Conservation (phyloP, 2,113 vertebrate species). For the Calyptommatus sinebrachiatus region DNA sequence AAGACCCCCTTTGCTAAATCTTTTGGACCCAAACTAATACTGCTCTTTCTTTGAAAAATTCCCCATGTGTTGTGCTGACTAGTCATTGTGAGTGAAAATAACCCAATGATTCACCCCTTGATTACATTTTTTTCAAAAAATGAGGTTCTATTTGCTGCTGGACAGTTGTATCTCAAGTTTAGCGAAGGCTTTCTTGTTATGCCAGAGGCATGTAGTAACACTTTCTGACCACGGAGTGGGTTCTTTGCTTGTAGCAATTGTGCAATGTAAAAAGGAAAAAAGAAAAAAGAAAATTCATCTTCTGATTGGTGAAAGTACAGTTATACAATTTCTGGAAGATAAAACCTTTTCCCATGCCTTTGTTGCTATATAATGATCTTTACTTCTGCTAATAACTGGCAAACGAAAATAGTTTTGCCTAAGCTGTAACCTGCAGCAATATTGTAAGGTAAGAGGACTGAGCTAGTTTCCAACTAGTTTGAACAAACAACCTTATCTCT, state of each 20-base stretch:
- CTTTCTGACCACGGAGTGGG: constrained; percentile 49
- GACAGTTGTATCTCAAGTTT: neutral
- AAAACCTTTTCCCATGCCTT: constrained; percentile 55
- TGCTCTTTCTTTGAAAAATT: too few species aligned
- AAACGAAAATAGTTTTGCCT: neutral
- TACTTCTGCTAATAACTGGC: neutral
- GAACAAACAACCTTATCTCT: fast-evolving
- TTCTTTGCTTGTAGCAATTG: constrained; percentile 35
- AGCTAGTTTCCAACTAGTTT: fast-evolving
- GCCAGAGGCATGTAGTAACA: constrained; percentile 44
- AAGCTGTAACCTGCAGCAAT: neutral
- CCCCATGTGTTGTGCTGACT: neutral
- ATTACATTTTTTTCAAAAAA: too few species aligned
- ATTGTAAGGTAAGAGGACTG: constrained; percentile 52
- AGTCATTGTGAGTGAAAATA: too few species aligned
- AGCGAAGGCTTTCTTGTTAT: fast-evolving
- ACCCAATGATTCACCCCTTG: too few species aligned
- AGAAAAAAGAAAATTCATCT: neutral
- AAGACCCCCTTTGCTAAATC: too few species aligned
- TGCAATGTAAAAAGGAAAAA: constrained; percentile 38
- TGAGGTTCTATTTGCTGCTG: neutral
- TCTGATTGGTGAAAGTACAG: constrained; percentile 45
- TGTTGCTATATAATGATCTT: constrained; percentile 24
- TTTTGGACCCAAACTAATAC: too few species aligned
- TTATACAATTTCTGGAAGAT: constrained; percentile 67